Percentiles rank a stretch among this genome's conserved stretches.
phyloP scores from a whole-genome alignment of 2,888 invertebrate species.

The Drosophila phalerata region DNA sequence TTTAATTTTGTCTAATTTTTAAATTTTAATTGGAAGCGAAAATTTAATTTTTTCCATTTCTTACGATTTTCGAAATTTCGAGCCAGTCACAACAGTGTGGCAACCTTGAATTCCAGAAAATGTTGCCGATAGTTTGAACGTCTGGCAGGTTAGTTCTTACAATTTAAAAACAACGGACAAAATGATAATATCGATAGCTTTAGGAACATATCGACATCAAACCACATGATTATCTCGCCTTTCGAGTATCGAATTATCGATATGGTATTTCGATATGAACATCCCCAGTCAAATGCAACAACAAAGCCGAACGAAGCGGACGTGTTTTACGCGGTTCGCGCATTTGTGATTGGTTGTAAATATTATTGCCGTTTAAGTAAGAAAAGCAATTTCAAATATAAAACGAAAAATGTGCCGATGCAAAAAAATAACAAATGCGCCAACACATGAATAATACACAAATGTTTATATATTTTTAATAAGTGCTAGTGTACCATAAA shows the following conservation, averaged over 20 bases:
- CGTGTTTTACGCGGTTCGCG: slow-evolving; percentile 41
- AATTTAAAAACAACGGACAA: neutral
- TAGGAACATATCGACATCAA: neutral
- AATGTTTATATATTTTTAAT: slow-evolving; percentile 16
- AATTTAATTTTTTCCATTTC: too few relatives aligned
- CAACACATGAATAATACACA: slow-evolving; percentile 21
- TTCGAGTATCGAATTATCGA: slow-evolving; percentile 2
- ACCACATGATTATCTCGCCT: neutral
- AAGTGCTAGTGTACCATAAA: slow-evolving; percentile 32
- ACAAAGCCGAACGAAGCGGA: slow-evolving; percentile 51
- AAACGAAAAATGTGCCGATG: slow-evolving; percentile 33
- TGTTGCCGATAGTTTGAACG: too few relatives aligned
- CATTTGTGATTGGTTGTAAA: slow-evolving; percentile 40
- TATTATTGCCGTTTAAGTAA: slow-evolving; percentile 35
- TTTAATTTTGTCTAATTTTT: too few relatives aligned
- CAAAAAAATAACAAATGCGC: slow-evolving; percentile 11
- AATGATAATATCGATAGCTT: neutral
- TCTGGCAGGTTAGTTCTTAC: too few relatives aligned
- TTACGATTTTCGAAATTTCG: too few relatives aligned
- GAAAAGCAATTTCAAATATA: slow-evolving; percentile 21
- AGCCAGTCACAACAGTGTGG: too few relatives aligned
- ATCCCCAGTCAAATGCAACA: slow-evolving; percentile 51
- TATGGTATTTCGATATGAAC: slow-evolving; percentile 12
- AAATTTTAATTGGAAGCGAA: too few relatives aligned
- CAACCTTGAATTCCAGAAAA: too few relatives aligned